Percentiles rank a stretch among this genome's conserved stretches.
Conservation (phyloP, 1,140 invertebrate species). For the Samia ricini region DNA sequence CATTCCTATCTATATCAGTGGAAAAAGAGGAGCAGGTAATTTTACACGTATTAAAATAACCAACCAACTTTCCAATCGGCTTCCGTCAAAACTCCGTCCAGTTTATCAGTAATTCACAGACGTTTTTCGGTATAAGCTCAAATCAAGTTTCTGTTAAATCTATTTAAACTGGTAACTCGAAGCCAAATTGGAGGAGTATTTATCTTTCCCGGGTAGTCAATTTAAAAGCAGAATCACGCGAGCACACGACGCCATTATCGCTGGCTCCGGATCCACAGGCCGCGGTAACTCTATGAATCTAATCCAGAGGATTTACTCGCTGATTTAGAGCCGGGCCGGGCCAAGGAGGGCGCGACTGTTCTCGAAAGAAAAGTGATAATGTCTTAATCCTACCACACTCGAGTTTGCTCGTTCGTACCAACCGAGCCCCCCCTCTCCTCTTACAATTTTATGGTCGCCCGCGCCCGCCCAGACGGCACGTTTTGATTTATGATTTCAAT, state of each 20-base stretch:
- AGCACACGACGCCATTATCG: constrained; percentile 73
- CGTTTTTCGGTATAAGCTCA: constrained; percentile 55
- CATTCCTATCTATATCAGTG: too few species aligned
- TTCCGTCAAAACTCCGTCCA: constrained; percentile 30
- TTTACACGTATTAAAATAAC: not conserved
- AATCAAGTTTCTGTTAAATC: constrained; percentile 50
- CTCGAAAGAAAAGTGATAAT: constrained; percentile 78
- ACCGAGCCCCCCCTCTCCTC: too few species aligned
- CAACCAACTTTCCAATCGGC: not conserved
- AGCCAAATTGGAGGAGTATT: constrained; percentile 69
- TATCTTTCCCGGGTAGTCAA: constrained; percentile 68
- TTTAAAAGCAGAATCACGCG: constrained; percentile 76
- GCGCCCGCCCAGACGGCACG: constrained; percentile 70
- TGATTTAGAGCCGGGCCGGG: constrained; percentile 74
- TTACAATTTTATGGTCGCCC: constrained; percentile 71
- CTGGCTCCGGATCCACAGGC: constrained; percentile 65
- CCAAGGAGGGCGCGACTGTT: constrained; percentile 62
- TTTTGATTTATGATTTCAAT: constrained; percentile 77
- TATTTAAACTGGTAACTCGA: constrained; percentile 61
- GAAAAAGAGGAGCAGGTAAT: not conserved
- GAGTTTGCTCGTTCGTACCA: constrained; percentile 39
- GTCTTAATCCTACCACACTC: constrained; percentile 77
- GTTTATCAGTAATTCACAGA: constrained; percentile 52
- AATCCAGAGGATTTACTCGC: constrained; percentile 75
- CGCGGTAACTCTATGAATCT: constrained; percentile 76